phyloP scores from a whole-genome alignment of 2,113 vertebrate genomes.

The Corydoras sp. region DNA sequence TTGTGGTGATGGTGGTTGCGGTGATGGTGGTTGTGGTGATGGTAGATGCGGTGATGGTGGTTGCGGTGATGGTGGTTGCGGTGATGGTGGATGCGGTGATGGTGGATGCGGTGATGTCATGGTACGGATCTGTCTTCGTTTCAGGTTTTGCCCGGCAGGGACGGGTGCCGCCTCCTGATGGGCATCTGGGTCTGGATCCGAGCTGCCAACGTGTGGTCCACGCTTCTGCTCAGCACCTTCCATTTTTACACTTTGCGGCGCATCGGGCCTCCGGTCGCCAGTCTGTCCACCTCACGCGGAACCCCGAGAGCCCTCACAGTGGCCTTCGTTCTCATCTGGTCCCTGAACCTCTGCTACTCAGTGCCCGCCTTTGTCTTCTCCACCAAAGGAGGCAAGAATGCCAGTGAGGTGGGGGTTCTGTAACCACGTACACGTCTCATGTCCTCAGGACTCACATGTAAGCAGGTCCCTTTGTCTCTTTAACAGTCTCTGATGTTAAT shows the following conservation, averaged over 20 bases:
- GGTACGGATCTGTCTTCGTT: not conserved
- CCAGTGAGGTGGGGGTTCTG: slow-evolving; percentile 56
- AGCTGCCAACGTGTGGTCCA: slow-evolving; percentile 71
- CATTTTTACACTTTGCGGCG: slow-evolving; percentile 68
- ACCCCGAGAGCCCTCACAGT: slow-evolving; percentile 45
- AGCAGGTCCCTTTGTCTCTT: not conserved
- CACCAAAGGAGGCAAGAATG: slow-evolving; percentile 55
- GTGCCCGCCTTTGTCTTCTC: slow-evolving; percentile 67
- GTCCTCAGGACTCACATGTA: not conserved
- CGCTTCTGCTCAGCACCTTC: slow-evolving; percentile 67
- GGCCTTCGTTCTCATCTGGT: slow-evolving; percentile 57
- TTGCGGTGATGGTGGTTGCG: too few relatives aligned
- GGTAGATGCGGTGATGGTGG: too few relatives aligned
- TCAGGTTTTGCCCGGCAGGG: slow-evolving; percentile 56
- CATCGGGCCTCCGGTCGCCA: slow-evolving; percentile 38
- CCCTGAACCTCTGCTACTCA: slow-evolving; percentile 62
- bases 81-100: too few relatives aligned
- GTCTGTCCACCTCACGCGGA: slow-evolving; percentile 15
- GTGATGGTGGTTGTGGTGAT: too few relatives aligned
- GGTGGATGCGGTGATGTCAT: too few relatives aligned
- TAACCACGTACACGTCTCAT: not conserved
- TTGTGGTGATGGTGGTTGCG: too few relatives aligned
- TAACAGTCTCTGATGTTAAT: slow-evolving; percentile 67
- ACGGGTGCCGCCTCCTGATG: slow-evolving; percentile 70
- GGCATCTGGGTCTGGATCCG: slow-evolving; percentile 72